Conservation (phyloP, 2,797 vertebrate species). For the Lepus townsendii region DNA sequence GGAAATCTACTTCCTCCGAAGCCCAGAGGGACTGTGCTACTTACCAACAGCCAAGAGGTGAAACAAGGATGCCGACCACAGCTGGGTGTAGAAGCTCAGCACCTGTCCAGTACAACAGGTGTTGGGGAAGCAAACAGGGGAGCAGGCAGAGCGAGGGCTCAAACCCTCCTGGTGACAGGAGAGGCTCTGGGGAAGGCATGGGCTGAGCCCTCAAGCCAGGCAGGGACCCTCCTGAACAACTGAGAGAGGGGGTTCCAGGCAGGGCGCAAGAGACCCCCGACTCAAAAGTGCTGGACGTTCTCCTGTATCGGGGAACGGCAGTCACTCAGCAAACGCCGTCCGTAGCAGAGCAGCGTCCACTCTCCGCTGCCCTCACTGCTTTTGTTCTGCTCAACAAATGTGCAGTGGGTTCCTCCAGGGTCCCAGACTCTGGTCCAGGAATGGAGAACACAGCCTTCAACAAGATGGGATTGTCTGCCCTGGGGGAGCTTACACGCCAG, state of each 20-base stretch:
- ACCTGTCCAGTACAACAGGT: not conserved
- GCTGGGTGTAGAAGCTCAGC: not conserved
- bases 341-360: not conserved
- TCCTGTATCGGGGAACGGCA: not conserved
- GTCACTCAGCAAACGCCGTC: not conserved
- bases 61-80: not conserved
- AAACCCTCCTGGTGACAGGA: not conserved
- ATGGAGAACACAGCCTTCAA: not conserved
- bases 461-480: constrained; percentile 11
- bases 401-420: not conserved
- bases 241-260: not conserved
- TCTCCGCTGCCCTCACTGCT: too few species aligned
- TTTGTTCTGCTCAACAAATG: not conserved
- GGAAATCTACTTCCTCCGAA: not conserved
- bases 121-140: not conserved
- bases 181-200: not conserved
- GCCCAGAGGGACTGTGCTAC: not conserved
- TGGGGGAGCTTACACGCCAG: not conserved
- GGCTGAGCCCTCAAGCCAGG: not conserved
- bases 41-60: not conserved
- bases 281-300: not conserved
- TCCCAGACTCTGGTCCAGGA: not conserved
- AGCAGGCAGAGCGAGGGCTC: not conserved
- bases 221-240: not conserved
- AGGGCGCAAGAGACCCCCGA: not conserved